Conservation (phyloP, 1,140 invertebrate genomes). For the Hycleus phaleratus region DNA sequence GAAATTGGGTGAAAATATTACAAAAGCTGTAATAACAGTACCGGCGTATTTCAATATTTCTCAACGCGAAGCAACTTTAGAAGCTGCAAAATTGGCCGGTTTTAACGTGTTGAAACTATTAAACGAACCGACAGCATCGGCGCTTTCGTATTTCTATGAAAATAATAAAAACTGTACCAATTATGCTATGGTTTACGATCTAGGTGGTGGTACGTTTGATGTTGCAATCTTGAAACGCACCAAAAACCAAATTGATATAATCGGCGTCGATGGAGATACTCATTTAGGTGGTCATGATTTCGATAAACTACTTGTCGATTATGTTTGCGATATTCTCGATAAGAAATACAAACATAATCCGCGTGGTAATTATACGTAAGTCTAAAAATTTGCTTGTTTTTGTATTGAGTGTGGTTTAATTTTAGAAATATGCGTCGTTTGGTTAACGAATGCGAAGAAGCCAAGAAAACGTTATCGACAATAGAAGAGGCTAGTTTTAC, state of each 20-base stretch:
- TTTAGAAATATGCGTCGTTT: slow-evolving; percentile 69
- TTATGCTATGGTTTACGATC: slow-evolving; percentile 50
- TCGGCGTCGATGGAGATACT: slow-evolving; percentile 59
- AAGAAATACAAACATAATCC: slow-evolving; percentile 53
- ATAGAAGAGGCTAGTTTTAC: slow-evolving; percentile 18
- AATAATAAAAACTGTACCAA: slow-evolving; percentile 35
- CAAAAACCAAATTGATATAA: slow-evolving; percentile 57
- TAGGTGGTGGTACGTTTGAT: slow-evolving; percentile 72
- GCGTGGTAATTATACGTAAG: slow-evolving; percentile 25
- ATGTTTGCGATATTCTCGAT: slow-evolving; percentile 58
- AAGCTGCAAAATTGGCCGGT: slow-evolving; percentile 53
- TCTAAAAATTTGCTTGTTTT: too few species aligned
- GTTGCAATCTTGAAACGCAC: slow-evolving; percentile 69
- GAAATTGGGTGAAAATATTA: neutral
- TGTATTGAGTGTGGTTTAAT: slow-evolving; percentile 50
- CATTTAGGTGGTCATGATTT: slow-evolving; percentile 67
- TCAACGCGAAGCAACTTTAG: slow-evolving; percentile 54
- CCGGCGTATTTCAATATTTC: slow-evolving; percentile 64
- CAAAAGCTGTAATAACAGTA: slow-evolving; percentile 50
- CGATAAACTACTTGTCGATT: slow-evolving; percentile 44
- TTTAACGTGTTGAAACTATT: slow-evolving; percentile 54
- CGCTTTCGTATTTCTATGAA: slow-evolving; percentile 49
- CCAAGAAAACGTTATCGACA: slow-evolving; percentile 67
- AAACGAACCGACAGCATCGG: slow-evolving; percentile 62
- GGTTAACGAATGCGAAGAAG: slow-evolving; percentile 72